A percentile compares a stretch with the other conserved stretches of the same genome.
Conservation (phyloP, 2,888 invertebrate species). For the Brenthis hecate region DNA sequence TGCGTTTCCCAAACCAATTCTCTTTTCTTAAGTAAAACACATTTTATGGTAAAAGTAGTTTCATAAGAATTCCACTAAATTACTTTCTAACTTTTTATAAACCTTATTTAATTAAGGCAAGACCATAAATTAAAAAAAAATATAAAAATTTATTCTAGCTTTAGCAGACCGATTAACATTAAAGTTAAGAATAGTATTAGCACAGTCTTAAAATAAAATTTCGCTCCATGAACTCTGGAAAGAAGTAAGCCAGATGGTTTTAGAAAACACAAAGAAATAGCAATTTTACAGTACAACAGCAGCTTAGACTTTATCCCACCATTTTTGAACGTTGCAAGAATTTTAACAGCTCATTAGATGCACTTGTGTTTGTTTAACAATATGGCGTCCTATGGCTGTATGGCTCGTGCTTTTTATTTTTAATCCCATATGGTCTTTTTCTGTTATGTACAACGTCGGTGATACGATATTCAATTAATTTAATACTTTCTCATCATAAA, state of each 20-base stretch:
- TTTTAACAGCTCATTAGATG: slow-evolving; percentile 30
- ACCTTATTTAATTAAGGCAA: neutral
- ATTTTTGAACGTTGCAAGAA: slow-evolving; percentile 23
- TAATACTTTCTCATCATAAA: neutral
- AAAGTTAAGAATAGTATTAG: slow-evolving; percentile 12
- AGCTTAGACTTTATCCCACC: slow-evolving; percentile 19
- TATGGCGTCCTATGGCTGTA: neutral
- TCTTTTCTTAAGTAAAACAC: too few species aligned
- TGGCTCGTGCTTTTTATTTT: neutral
- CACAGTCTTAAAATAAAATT: slow-evolving; percentile 16
- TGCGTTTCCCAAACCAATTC: too few species aligned
- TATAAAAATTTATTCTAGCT: neutral
- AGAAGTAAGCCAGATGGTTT: slow-evolving; percentile 30
- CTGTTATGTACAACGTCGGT: neutral
- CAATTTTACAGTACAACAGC: slow-evolving; percentile 29
- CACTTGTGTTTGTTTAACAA: slow-evolving; percentile 22
- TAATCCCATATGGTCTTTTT: neutral
- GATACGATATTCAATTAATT: neutral
- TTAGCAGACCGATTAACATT: slow-evolving; percentile 4
- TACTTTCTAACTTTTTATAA: too few species aligned
- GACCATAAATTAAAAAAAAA: neutral
- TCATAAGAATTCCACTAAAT: too few species aligned
- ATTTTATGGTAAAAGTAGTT: too few species aligned
- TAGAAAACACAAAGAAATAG: slow-evolving; percentile 26
- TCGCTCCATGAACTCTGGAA: slow-evolving; percentile 19